Conservation (phyloP, 1,140 invertebrate species). For the Drosophila repletoides region DNA sequence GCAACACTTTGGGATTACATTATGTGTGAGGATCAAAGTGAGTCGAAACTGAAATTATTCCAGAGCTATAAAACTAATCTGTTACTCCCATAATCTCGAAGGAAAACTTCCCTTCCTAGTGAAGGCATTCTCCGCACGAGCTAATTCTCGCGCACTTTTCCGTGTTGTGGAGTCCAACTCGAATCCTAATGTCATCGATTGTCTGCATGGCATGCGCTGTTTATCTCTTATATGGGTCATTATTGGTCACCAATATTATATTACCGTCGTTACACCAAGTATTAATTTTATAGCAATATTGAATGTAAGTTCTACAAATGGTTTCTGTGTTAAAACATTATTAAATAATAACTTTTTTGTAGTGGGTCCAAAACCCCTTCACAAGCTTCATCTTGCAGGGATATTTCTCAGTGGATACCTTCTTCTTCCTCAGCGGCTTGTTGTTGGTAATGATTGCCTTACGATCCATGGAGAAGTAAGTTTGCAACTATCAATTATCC, state of each 20-base stretch:
- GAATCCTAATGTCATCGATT: constrained; percentile 76
- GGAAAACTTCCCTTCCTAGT: constrained; percentile 34
- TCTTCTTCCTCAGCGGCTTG: constrained; percentile 87
- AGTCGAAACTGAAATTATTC: not conserved
- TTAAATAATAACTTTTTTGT: not conserved
- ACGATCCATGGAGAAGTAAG: constrained; percentile 86
- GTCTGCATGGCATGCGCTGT: constrained; percentile 84
- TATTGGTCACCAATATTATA: constrained; percentile 84
- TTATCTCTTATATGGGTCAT: constrained; percentile 87
- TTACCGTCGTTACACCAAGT: constrained; percentile 51
- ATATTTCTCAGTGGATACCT: constrained; percentile 87
- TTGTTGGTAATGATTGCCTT: constrained; percentile 86
- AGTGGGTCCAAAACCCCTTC: constrained; percentile 82
- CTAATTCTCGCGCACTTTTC: constrained; percentile 45
- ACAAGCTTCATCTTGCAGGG: constrained; percentile 84
- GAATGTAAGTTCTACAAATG: not conserved
- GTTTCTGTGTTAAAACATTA: not conserved
- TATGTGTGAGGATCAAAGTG: constrained; percentile 43
- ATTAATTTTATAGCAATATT: constrained; percentile 42
- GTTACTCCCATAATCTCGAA: not conserved
- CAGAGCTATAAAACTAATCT: not conserved
- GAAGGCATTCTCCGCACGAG: constrained; percentile 48
- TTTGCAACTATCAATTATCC: constrained; percentile 49
- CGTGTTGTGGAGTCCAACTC: constrained; percentile 22
- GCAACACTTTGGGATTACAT: constrained; percentile 54